Conservation (phyloP, 2,797 vertebrate genomes). For the Pangasius mekongensis region DNA sequence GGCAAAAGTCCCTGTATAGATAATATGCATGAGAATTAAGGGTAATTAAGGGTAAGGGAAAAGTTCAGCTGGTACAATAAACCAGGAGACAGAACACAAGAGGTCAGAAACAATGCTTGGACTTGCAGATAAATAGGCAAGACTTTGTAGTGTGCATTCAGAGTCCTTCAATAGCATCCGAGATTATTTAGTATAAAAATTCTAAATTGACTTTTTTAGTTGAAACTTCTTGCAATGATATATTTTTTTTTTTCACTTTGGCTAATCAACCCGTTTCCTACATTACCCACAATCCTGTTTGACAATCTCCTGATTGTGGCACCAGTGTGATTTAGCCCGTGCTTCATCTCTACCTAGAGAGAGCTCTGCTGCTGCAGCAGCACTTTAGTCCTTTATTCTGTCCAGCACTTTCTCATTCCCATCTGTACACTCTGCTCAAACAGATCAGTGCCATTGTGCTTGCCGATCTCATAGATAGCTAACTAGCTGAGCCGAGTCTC, state of each 20-base stretch:
- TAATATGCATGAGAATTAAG: neutral
- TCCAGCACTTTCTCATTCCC: neutral
- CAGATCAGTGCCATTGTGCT: neutral
- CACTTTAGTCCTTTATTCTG: neutral
- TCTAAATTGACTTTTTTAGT: neutral
- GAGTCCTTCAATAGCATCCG: neutral
- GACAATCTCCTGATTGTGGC: neutral
- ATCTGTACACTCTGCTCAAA: neutral
- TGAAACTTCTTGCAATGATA: neutral
- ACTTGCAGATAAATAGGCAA: neutral
- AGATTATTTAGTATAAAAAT: neutral
- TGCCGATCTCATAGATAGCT: neutral
- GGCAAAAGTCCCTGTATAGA: neutral
- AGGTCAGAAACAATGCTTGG: neutral
- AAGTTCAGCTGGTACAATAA: neutral
- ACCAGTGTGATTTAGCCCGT: neutral
- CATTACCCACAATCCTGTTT: neutral
- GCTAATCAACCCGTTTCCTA: neutral
- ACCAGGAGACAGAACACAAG: neutral
- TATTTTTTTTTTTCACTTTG: neutral
- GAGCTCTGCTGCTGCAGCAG: neutral
- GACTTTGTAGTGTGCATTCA: neutral
- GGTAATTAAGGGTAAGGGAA: neutral
- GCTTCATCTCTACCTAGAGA: neutral
- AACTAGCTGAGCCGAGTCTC: neutral